Conservation (phyloP, 1,140 invertebrate species). For the Habropoda laboriosa region DNA sequence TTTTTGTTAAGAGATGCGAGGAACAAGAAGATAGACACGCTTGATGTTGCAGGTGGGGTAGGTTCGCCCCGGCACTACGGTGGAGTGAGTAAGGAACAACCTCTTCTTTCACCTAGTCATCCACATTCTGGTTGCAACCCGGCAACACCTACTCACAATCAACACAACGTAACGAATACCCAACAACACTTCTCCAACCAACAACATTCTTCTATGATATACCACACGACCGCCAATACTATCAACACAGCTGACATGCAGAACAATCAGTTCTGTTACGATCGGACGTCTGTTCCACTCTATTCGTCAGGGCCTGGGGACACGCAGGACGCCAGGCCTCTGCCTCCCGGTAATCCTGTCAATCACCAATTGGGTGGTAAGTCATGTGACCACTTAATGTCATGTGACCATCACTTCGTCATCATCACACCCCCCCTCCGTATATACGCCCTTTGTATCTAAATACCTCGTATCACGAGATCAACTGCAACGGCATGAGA, state of each 20-base stretch:
- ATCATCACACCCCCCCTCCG: slow-evolving; percentile 52
- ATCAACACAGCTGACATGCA: slow-evolving; percentile 79
- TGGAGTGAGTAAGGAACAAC: slow-evolving; percentile 79
- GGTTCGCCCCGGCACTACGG: slow-evolving; percentile 83
- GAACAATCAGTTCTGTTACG: slow-evolving; percentile 84
- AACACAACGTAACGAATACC: slow-evolving; percentile 81
- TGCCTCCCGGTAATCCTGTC: slow-evolving; percentile 80
- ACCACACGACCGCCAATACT: slow-evolving; percentile 79
- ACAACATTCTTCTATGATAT: slow-evolving; percentile 82
- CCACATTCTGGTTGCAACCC: slow-evolving; percentile 79
- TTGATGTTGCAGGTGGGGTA: slow-evolving; percentile 84
- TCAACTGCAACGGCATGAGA: slow-evolving; percentile 46
- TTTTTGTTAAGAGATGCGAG: slow-evolving; percentile 27
- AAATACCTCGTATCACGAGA: slow-evolving; percentile 25
- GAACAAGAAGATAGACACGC: slow-evolving; percentile 70
- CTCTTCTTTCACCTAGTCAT: slow-evolving; percentile 82
- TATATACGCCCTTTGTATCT: neutral
- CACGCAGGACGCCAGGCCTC: slow-evolving; percentile 79
- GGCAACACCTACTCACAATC: slow-evolving; percentile 76
- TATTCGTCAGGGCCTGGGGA: slow-evolving; percentile 82
- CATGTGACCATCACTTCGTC: slow-evolving; percentile 78
- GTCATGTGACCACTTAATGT: slow-evolving; percentile 81
- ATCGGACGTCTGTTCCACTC: slow-evolving; percentile 83
- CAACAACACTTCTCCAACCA: slow-evolving; percentile 79
- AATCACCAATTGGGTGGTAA: slow-evolving; percentile 84